Evolutionary conservation across 1,140 invertebrate species (phyloP), one percentile per base, ranked within the genome.

Genomic region (Liolophura sinensis): DNA sequence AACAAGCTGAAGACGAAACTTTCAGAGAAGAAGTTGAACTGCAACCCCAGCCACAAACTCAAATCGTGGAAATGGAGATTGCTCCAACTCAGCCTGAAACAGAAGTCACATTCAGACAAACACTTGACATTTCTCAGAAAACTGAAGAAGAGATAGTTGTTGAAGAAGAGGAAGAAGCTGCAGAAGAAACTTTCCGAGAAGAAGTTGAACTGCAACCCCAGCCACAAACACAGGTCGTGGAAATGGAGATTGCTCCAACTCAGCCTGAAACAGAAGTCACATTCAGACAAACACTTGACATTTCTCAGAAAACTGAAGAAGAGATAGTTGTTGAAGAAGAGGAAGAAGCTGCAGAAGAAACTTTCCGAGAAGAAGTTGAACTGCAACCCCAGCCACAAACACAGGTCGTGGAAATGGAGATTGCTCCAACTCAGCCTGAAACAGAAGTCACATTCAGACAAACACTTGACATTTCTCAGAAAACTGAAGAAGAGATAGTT

Each of bases 1-100:
- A 46, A 12, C 49, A 50, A 60, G 60, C 60, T 18, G 51, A 61
- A 56, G 65, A 66, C 47, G 50, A 52, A 22, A 40, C 57, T 46
- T 59, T 27, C 40, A 59, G 46, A 59, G 22, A 59, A 59, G 60
- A 20, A 49, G 31, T 61, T 47, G 60, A 48, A 61, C 24, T 61
- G 9, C 9, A 46, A 20, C 60, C 60, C n/a, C 48, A 61, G 50
- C 60, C 60, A 49, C 46, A n/a, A 18, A 40, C 46, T 48, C n/a
- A 61, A 15, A 46, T 49, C 48, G 46, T 61, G 48, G 46, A 61
- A 49, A 22, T 61, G 27, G 18, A 47, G 25, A 61, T 61, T 20
- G 22, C 18, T 5, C 60, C 60, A 40, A 40, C 31, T 20, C 49
- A 40, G n/a, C 22, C 22, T 27, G 57, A 63, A 22, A 46, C 64